Evolutionary conservation across 2,797 vertebrate species (phyloP), one percentile per base, ranked within the genome.

Genomic region (Syndactyla subalaris): DNA sequence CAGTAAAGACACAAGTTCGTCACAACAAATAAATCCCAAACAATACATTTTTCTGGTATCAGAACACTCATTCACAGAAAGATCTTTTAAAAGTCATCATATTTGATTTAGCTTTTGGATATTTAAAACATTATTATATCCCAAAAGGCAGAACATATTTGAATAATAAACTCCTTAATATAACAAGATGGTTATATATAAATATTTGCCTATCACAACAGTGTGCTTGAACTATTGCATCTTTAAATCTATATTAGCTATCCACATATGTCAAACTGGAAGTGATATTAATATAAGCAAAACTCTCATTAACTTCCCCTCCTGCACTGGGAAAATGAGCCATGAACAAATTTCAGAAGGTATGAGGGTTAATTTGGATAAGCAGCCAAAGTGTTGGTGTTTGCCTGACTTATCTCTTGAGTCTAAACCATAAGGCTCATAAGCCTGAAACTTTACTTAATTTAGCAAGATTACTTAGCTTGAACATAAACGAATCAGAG

Each of bases 331-430:
- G 58, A 93, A 89, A 95, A 96, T n/a, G 46, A 93, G 58, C 63
- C 63, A 55, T 57, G 52, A 91, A 81, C 26, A 71, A 67, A 93
- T 89, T 94, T 83, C 88, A 95, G 54, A 96, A 91, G 61, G 67
- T 87, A 79, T 54, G 32, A 92, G 75, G 78, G 90, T 82, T 91
- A 85, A 89, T 91, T 93, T 74, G 52, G 34, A 70, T 82, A 77
- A 85, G 70, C 73, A 93, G 58, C 43, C n/a, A 58, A 83, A 87
- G 38, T 58, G 55, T 82, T 92, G 81, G 48, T 67, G 68, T 82
- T 94, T 87, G 75, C 24, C 45, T 79, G 48, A 90, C 85, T 94
- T 76, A 62, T 48, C 48, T 92, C 75, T 45, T 63, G 23, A 92
- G 68, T 73, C 52, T 63, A 65, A 91, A 80, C 54, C 8, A 34